Evolutionary conservation across 2,888 invertebrate species (phyloP).

Genomic region (Heliconius charithonia): DNA sequence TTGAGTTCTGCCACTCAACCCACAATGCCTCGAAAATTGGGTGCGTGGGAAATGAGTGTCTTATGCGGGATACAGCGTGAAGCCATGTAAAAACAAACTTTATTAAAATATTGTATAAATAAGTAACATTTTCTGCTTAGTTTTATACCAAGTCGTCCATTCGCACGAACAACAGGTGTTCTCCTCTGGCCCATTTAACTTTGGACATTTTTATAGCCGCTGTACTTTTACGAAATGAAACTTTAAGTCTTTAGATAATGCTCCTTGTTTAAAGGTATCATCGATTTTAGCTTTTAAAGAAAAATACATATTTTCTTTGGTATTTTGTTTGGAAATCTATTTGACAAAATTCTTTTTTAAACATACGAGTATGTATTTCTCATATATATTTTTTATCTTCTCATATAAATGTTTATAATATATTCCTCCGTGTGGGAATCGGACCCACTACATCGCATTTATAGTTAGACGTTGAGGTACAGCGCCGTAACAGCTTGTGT

Average conservation of each 20-base stretch:
- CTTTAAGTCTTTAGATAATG: conserved; percentile 19
- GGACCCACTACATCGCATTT: too few species aligned
- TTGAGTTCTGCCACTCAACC: too few species aligned
- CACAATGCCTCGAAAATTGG: too few species aligned
- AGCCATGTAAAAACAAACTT: background rate
- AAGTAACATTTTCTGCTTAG: conserved; percentile 31
- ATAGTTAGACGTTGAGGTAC: too few species aligned
- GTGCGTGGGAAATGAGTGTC: too few species aligned
- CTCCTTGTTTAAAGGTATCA: conserved; percentile 6
- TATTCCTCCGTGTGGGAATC: too few species aligned
- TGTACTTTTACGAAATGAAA: conserved; percentile 35
- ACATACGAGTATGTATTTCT: too few species aligned
- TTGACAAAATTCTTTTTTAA: background rate
- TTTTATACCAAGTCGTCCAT: conserved; percentile 29
- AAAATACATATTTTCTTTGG: too few species aligned
- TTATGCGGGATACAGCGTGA: background rate
- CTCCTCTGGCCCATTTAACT: conserved; percentile 48
- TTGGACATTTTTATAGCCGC: conserved; percentile 53
- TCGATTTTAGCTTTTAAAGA: conserved; percentile 3
- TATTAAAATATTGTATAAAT: background rate
- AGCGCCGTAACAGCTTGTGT: too few species aligned
- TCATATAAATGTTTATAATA: too few species aligned
- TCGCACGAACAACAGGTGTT: conserved; percentile 49
- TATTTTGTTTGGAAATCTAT: background rate
- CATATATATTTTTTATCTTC: too few species aligned